Evolutionary conservation across 2,113 vertebrate genomes (phyloP), one percentile per base, ranked within the genome.

Genomic region (Epinephelus moara): DNA sequence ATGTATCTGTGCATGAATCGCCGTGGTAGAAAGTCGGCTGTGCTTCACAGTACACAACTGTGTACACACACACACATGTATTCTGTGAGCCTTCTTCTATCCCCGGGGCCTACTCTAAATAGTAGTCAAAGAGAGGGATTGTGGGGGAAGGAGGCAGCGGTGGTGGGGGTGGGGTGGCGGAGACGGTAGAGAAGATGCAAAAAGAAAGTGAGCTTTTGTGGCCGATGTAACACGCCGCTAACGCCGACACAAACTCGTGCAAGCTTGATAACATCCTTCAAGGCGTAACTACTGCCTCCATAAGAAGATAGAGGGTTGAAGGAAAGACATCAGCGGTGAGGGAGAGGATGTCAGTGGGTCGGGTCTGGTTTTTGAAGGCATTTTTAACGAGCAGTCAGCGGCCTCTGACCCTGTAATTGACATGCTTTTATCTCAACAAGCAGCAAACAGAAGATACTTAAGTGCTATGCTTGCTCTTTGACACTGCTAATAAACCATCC

Each of bases 61-160:
- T 81, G 60, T 70, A 81, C 82, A 64, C 80, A 30, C 56, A 25
- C 25, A 45, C 50, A 78, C 5, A 81, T 27, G 60, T 85, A 78
- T 88, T 88, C 89, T 84, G 88, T 64, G 88, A 90, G 86, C 80
- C 85, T 70, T 81, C 86, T 78, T 89, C 89, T 92, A 42, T 89
- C 92, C 88, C 73, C 81, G 17, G 89, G 94, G 91, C 88, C 82
- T 89, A 78, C 92, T 94, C 88, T 81, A 93, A 92, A 94, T 94
- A 92, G 90, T n/a, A 62, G 84, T 93, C 82, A 94, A 93, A 92
- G 91, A 88, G 78, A 86, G 67, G 83, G 89, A 92, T 93, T 94
- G 93, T 93, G 93, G 88, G 91, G 87, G 87, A 79, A 84, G 89
- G 84, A 90, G 52, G 78, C 67, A 52, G 64, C 1, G 76, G 66